phyloP scores from a whole-genome alignment of 2,888 invertebrate species.

The Polyploca ridens region DNA sequence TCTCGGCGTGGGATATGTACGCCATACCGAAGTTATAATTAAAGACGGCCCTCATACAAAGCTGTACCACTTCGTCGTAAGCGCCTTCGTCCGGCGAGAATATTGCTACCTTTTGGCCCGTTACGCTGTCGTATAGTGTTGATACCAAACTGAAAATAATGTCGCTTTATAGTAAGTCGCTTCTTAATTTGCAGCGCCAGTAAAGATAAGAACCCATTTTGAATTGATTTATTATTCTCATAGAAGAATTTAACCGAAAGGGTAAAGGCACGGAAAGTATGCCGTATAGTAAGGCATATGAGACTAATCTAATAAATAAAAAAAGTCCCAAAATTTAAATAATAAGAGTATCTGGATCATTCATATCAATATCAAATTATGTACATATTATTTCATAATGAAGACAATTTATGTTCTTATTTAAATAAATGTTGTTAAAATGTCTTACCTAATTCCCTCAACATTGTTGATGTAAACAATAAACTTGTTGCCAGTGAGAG shows the following conservation, averaged over 20 bases:
- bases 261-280: too few relatives aligned
- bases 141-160: slow-evolving; percentile 88
- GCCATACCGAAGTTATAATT: slow-evolving; percentile 84
- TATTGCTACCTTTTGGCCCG: slow-evolving; percentile 77
- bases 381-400: too few relatives aligned
- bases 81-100: slow-evolving; percentile 83
- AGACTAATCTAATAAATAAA: too few relatives aligned
- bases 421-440: too few relatives aligned
- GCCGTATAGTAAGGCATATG: too few relatives aligned
- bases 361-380: too few relatives aligned
- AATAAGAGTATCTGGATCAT: too few relatives aligned
- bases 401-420: too few relatives aligned
- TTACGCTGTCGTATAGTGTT: slow-evolving; percentile 84
- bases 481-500: slow-evolving; percentile 70
- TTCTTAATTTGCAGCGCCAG: too few relatives aligned
- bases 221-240: not conserved
- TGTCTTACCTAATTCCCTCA: slow-evolving; percentile 64
- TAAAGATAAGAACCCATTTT: not conserved
- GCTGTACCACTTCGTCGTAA: slow-evolving; percentile 74
- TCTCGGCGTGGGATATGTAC: slow-evolving; percentile 84
- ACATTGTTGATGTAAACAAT: slow-evolving; percentile 71
- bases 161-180: slow-evolving; percentile 3
- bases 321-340: too few relatives aligned
- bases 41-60: slow-evolving; percentile 87
- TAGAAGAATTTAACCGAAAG: too few relatives aligned